These are phyloP conservation scores for Tympanuchus pallidicinctus DNA, from an alignment of 2,113 vertebrate species.

Conservation along the genomic window DNA sequence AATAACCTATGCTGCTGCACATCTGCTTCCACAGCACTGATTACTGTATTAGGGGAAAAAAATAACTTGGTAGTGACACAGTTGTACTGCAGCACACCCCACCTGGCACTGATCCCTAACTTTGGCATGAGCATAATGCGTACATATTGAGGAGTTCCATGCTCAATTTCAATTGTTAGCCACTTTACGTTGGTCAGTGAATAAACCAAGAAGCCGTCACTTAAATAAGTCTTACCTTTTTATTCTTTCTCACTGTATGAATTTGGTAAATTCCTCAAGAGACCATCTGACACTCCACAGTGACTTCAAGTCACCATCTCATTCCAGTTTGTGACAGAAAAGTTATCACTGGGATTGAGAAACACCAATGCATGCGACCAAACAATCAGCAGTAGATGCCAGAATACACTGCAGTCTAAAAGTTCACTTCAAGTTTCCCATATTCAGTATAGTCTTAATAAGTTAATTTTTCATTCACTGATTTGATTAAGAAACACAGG, in stretches of 20 bases:
- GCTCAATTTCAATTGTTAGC: not conserved
- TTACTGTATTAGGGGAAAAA: not conserved
- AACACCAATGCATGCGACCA: not conserved
- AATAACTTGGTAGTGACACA: not conserved
- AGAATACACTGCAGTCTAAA: not conserved
- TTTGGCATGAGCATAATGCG: not conserved
- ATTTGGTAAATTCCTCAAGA: not conserved
- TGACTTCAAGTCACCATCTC: not conserved
- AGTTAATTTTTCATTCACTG: not conserved
- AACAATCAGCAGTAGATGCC: not conserved
- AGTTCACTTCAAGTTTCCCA: not conserved
- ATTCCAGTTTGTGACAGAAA: not conserved
- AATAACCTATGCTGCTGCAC: not conserved
- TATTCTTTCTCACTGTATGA: not conserved
- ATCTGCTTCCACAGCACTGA: not conserved
- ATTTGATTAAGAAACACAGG: not conserved
- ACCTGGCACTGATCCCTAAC: rapidly evolving
- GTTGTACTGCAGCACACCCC: not conserved
- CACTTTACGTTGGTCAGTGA: not conserved
- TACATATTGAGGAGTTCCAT: not conserved
- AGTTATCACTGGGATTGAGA: not conserved
- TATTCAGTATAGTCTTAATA: not conserved
- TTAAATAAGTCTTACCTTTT: not conserved
- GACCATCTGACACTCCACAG: not conserved
- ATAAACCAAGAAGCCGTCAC: not conserved